A percentile compares a stretch with the other conserved stretches of the same genome.
phyloP scores from a whole-genome alignment of 2,113 vertebrate genomes.

The Etheostoma cragini region DNA sequence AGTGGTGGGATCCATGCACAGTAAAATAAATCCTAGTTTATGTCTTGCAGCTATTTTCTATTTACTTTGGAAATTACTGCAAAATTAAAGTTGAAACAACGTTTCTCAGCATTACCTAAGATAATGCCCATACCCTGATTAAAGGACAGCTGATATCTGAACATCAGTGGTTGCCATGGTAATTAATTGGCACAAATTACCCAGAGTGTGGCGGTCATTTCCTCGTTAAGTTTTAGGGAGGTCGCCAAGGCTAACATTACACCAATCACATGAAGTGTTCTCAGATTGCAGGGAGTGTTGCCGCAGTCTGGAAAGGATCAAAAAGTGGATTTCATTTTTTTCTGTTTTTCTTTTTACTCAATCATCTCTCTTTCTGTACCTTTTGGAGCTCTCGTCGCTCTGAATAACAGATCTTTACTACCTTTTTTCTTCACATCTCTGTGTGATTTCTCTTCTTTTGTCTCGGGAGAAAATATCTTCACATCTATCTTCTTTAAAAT shows the following conservation, averaged over 20 bases:
- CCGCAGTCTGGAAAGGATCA: conserved; percentile 42
- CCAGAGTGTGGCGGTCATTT: conserved; percentile 75
- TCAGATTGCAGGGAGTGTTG: conserved; percentile 53
- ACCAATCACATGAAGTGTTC: conserved; percentile 47
- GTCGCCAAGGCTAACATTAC: conserved; percentile 62
- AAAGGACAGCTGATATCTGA: conserved; percentile 70
- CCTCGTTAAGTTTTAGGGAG: conserved; percentile 68
- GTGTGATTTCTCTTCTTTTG: neutral
- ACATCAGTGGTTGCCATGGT: conserved; percentile 65
- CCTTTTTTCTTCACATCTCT: conserved; percentile 10
- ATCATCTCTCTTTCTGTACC: conserved; percentile 9
- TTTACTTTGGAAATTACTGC: conserved; percentile 8
- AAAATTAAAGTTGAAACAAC: neutral
- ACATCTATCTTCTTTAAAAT: conserved; percentile 15
- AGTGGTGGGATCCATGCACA: conserved; percentile 15
- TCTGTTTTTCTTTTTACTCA: neutral
- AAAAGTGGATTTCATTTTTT: conserved; percentile 7
- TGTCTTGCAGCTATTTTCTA: neutral
- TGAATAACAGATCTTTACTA: conserved; percentile 4
- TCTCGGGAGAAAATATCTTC: conserved; percentile 33
- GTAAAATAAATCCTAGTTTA: conserved; percentile 31
- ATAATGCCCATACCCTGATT: conserved; percentile 60
- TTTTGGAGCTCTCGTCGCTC: neutral
- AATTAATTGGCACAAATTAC: conserved; percentile 72
- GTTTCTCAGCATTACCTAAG: conserved; percentile 59